phyloP scores from a whole-genome alignment of 1,140 invertebrate species.

The Trichogramma pretiosum region DNA sequence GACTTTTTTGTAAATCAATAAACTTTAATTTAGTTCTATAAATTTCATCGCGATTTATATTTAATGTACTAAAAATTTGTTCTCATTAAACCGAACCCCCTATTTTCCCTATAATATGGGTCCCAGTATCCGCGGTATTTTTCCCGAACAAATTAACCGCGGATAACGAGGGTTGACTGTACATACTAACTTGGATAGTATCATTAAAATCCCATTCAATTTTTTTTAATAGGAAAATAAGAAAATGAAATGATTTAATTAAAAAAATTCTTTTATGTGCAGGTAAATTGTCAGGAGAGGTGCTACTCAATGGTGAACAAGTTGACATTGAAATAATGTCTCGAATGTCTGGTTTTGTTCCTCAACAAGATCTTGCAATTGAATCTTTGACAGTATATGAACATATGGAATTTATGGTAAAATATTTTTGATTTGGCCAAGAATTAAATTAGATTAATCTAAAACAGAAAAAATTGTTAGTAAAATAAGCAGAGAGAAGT shows the following conservation, averaged over 20 bases:
- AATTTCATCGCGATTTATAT: no score
- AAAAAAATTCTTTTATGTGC: constrained; percentile 15
- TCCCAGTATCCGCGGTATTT: constrained; percentile 50
- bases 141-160: neutral
- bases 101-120: constrained; percentile 60
- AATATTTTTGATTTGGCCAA: no score
- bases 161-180: neutral
- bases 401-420: constrained; percentile 69
- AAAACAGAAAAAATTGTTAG: no score
- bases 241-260: neutral
- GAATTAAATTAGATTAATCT: no score
- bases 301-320: constrained; percentile 58
- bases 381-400: constrained; percentile 61
- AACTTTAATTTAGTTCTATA: no score
- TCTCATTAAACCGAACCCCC: neutral
- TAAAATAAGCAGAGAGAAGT: constrained; percentile 10
- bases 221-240: neutral
- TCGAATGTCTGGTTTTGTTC: constrained; percentile 63
- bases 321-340: constrained; percentile 54
- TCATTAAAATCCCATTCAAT: neutral
- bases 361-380: constrained; percentile 61
- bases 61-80: neutral
- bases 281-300: constrained; percentile 51
- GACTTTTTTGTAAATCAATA: no score
- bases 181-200: neutral